Percentiles rank a stretch among this genome's conserved stretches.
Conservation (phyloP, 2,888 invertebrate genomes). For the Salpingus planirostris region DNA sequence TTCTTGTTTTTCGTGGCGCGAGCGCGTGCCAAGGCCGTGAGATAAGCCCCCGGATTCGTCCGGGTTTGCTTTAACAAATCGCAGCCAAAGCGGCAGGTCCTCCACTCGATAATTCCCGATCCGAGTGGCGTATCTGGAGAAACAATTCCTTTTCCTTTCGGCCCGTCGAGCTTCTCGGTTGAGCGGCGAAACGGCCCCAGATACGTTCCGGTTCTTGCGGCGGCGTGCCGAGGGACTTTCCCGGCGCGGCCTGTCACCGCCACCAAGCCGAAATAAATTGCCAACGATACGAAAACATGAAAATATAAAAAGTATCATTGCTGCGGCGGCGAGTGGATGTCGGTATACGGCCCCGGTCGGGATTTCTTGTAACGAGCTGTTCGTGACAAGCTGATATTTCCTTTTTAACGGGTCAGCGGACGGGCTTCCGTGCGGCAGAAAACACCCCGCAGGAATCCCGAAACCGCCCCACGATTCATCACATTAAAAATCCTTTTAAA, state of each 20-base stretch:
- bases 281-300: constrained; percentile 23
- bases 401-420: constrained; percentile 11
- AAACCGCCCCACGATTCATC: too few relatives aligned
- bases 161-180: constrained; percentile 2
- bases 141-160: constrained; percentile 1
- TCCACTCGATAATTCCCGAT: constrained; percentile 1
- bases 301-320: constrained; percentile 18
- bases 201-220: not conserved
- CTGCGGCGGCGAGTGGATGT: too few relatives aligned
- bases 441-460: too few relatives aligned
- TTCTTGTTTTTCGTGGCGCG: not conserved
- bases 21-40: not conserved
- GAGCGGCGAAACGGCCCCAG: too few relatives aligned
- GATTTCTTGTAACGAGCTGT: constrained; percentile 10
- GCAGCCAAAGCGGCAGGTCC: not conserved
- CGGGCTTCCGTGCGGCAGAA: constrained; percentile 2
- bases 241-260: constrained; percentile 6
- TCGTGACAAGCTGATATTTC: constrained; percentile 13
- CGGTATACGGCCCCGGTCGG: constrained; percentile 3
- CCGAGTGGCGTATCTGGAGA: constrained; percentile 1
- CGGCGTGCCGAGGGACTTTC: constrained; percentile 1
- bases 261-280: constrained; percentile 21
- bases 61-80: constrained; percentile 2
- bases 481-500: too few relatives aligned
- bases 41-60: not conserved